A percentile compares a stretch with the other conserved stretches of the same genome.
Conservation (phyloP, 2,888 invertebrate species). For the Protonemura montana region DNA sequence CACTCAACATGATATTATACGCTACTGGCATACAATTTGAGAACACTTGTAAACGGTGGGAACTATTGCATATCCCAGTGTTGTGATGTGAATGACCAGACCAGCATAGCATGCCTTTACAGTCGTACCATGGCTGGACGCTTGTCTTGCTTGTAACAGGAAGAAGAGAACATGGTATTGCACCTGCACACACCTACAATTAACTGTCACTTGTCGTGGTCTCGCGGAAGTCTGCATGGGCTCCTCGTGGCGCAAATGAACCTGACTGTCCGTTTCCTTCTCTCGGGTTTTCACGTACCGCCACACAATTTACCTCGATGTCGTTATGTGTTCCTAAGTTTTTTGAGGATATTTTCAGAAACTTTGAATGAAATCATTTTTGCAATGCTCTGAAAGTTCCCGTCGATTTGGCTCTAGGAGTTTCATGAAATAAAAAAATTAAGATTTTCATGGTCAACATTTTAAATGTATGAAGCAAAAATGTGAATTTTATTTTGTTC, state of each 20-base stretch:
- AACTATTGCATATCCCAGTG: background rate
- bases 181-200: conserved; percentile 9
- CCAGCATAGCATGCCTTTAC: background rate
- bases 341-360: too few species aligned
- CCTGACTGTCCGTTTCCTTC: background rate
- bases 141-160: conserved; percentile 8
- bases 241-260: background rate
- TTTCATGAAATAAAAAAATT: too few species aligned
- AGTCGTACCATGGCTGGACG: too few species aligned
- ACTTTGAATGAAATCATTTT: too few species aligned
- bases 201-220: background rate
- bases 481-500: too few species aligned
- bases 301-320: too few species aligned
- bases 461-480: too few species aligned
- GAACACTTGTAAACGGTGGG: background rate
- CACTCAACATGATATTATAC: background rate
- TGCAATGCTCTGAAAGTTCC: too few species aligned
- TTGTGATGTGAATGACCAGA: background rate
- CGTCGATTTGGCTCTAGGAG: too few species aligned
- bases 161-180: background rate
- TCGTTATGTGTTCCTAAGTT: too few species aligned
- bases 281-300: too few species aligned
- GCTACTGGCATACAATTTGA: background rate
- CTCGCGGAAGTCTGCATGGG: background rate
- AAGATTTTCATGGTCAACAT: too few species aligned